These are phyloP conservation scores for Linepithema humile DNA, from an alignment of 1,140 invertebrate genomes.

Conservation along the genomic window DNA sequence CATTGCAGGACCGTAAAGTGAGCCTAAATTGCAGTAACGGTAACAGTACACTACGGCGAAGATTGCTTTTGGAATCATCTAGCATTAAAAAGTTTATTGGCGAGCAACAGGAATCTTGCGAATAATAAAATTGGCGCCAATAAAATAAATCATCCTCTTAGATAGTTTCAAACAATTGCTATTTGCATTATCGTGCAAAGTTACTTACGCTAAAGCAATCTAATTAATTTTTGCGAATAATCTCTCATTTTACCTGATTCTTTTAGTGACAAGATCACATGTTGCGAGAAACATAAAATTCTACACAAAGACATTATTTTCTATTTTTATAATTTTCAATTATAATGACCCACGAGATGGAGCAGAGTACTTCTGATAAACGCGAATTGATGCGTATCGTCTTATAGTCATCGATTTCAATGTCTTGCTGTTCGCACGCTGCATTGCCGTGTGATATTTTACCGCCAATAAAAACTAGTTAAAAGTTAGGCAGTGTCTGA, in stretches of 20 bases:
- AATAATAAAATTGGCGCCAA: neutral
- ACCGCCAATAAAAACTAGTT: slow-evolving; percentile 13
- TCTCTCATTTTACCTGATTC: neutral
- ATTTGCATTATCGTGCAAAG: neutral
- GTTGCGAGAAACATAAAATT: neutral
- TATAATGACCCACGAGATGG: neutral
- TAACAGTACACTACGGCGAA: neutral
- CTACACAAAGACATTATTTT: neutral
- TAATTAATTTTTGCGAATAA: neutral
- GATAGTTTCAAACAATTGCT: neutral
- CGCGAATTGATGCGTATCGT: neutral
- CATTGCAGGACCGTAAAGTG: neutral
- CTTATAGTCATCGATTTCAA: neutral
- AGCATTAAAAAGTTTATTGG: neutral
- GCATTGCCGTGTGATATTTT: neutral
- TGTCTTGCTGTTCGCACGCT: slow-evolving; percentile 1
- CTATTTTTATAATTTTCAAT: neutral
- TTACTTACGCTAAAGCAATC: slow-evolving; percentile 1
- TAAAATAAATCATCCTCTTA: neutral
- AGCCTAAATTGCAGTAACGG: neutral
- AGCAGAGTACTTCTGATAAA: neutral
- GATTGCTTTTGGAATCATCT: neutral
- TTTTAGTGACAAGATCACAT: neutral
- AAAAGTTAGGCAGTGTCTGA: slow-evolving; percentile 51
- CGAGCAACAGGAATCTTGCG: neutral